phyloP scores from a whole-genome alignment of 1,140 invertebrate species.

The Rhopalosiphum padi region DNA sequence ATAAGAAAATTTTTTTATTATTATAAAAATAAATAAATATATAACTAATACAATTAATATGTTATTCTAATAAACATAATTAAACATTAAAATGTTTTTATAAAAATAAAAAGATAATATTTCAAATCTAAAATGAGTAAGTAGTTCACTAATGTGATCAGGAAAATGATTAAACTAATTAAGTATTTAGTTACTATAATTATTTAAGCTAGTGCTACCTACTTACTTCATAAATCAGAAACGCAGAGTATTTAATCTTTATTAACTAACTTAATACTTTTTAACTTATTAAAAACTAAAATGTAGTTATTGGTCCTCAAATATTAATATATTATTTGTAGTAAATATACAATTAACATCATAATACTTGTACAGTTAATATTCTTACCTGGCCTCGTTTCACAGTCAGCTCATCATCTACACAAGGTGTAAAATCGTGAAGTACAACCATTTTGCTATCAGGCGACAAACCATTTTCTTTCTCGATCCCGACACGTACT shows the following conservation, averaged over 20 bases:
- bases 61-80: neutral
- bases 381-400: constrained; percentile 70
- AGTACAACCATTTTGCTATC: constrained; percentile 95
- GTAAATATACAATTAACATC: neutral
- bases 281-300: neutral
- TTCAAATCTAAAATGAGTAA: neutral
- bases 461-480: constrained; percentile 88
- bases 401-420: constrained; percentile 91
- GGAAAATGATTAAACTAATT: neutral
- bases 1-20: neutral
- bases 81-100: neutral
- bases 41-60: neutral
- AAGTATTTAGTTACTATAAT: neutral
- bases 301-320: neutral
- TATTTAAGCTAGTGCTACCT: neutral
- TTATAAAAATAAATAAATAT: neutral
- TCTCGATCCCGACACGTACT: constrained; percentile 91
- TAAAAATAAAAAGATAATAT: neutral
- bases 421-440: constrained; percentile 93
- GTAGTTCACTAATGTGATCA: neutral
- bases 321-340: neutral
- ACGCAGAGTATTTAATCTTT: neutral
- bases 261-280: neutral
- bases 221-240: neutral
- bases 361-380: neutral